phyloP scores from a whole-genome alignment of 2,888 invertebrate species.

The Autographa pulchrina region DNA sequence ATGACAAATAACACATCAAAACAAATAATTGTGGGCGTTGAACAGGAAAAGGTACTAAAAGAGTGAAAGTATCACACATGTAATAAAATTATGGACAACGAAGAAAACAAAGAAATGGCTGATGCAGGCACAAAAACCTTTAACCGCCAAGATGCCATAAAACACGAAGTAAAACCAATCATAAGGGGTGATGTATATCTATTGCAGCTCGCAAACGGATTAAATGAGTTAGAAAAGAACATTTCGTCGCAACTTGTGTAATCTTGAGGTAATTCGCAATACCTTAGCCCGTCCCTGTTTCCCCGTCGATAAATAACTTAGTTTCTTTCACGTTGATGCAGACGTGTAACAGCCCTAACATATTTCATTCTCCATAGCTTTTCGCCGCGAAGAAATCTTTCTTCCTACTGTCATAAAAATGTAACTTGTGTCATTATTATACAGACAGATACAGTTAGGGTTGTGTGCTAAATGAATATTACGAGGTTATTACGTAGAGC shows the following conservation, averaged over 20 bases:
- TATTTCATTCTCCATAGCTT: constrained; percentile 69
- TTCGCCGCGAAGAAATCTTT: constrained; percentile 61
- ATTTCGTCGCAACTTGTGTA: constrained; percentile 63
- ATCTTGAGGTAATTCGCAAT: constrained; percentile 64
- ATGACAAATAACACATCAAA: neutral
- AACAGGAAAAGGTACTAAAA: neutral
- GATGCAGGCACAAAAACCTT: constrained; percentile 36
- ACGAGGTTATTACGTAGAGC: constrained; percentile 32
- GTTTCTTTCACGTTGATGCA: constrained; percentile 67
- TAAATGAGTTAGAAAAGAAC: constrained; percentile 64
- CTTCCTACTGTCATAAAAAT: constrained; percentile 64
- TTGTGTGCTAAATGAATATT: constrained; percentile 52
- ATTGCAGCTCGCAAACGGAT: constrained; percentile 57
- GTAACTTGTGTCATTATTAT: constrained; percentile 62
- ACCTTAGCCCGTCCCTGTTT: constrained; percentile 57
- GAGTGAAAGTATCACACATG: constrained; percentile 11
- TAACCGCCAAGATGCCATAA: constrained; percentile 28
- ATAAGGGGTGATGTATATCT: constrained; percentile 55
- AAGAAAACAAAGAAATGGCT: constrained; percentile 23
- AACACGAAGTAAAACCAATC: constrained; percentile 55
- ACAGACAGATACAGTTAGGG: constrained; percentile 38
- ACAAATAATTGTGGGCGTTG: neutral
- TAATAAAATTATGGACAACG: constrained; percentile 23
- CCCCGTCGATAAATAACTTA: constrained; percentile 65
- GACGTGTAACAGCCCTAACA: constrained; percentile 55